Evolutionary conservation across 2,797 vertebrate species (phyloP).

Genomic region (Catamblyrhynchus diadema): DNA sequence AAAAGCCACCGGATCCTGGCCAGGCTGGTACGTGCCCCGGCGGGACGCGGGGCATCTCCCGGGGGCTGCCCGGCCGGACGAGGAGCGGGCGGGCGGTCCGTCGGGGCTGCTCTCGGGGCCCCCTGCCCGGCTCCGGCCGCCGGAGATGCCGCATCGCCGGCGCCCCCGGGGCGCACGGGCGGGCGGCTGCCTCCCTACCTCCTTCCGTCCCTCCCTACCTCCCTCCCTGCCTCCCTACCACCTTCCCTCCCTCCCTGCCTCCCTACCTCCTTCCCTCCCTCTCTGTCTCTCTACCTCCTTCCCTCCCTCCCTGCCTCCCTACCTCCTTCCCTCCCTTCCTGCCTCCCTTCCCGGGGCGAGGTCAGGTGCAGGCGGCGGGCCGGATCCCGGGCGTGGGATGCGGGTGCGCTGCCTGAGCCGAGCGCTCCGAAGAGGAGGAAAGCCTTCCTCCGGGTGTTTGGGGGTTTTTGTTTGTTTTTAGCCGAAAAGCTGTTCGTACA

Average conservation of each 20-base stretch:
- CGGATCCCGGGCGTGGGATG: not conserved
- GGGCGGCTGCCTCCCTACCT: not conserved
- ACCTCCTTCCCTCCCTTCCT: not conserved
- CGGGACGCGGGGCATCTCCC: not conserved
- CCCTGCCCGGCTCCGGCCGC: not conserved
- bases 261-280: not conserved
- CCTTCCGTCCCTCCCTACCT: accelerated
- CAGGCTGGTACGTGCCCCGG: conserved; percentile 82
- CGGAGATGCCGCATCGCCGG: not conserved
- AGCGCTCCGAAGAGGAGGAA: not conserved
- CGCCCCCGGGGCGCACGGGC: not conserved
- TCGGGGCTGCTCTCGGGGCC: not conserved
- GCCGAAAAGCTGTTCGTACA: not conserved
- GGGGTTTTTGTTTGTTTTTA: not conserved
- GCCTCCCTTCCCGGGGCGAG: not conserved
- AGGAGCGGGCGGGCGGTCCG: not conserved
- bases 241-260: not conserved
- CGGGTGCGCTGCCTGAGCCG: not conserved
- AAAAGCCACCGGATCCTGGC: conserved; percentile 87
- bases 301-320: not conserved
- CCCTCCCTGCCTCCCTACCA: accelerated
- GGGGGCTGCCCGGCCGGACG: not conserved
- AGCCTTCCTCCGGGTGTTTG: not conserved
- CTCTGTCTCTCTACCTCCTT: not conserved
- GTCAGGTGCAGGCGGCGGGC: conserved; percentile 2